Conservation (phyloP, 2,113 vertebrate genomes). For the Urocolius indicus region DNA sequence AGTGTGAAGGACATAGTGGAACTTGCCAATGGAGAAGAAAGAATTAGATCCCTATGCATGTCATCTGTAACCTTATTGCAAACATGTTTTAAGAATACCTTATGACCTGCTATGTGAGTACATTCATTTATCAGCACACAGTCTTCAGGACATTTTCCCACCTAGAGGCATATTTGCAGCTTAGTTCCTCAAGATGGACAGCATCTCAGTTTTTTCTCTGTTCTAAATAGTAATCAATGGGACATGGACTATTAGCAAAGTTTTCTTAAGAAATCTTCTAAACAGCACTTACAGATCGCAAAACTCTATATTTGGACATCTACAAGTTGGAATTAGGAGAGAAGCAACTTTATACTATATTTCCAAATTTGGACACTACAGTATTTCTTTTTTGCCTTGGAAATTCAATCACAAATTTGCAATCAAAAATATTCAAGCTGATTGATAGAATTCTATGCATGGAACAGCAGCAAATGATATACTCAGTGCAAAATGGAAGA, state of each 20-base stretch:
- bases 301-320: neutral
- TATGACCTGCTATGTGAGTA: neutral
- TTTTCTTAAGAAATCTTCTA: neutral
- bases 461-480: neutral
- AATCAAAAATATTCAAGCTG: neutral
- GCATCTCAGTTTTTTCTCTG: neutral
- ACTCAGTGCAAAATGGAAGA: neutral
- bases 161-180: neutral
- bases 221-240: neutral
- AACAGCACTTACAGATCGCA: accelerated
- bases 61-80: neutral
- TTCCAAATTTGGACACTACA: neutral
- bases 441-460: neutral
- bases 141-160: neutral
- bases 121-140: neutral
- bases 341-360: neutral
- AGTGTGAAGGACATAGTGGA: neutral
- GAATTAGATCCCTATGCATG: neutral
- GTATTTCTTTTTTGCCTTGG: neutral
- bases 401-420: too few relatives aligned
- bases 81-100: neutral
- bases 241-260: neutral
- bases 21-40: neutral
- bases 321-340: neutral
- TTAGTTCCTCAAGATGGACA: neutral